A percentile compares a stretch with the other conserved stretches of the same genome.
Evolutionary conservation across 2,888 invertebrate genomes (phyloP).

Genomic region (Prosopocoilus inquinatus): DNA sequence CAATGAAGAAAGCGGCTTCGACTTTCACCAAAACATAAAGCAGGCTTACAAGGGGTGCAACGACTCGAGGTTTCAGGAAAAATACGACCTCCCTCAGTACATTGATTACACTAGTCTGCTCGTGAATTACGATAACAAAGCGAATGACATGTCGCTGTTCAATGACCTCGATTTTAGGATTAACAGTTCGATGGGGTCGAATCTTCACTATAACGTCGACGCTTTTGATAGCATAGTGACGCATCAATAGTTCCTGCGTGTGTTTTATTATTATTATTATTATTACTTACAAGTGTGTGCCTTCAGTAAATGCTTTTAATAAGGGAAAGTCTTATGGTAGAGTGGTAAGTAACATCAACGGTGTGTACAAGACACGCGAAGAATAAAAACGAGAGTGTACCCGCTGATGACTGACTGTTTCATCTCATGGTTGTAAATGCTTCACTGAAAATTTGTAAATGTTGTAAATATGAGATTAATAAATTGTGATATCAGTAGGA

Average conservation of each 20-base stretch:
- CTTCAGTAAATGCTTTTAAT: conserved; percentile 26
- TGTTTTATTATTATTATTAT: too few relatives aligned
- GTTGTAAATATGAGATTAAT: conserved; percentile 12
- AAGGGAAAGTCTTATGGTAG: background rate
- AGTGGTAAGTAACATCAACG: background rate
- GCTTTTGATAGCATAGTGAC: conserved; percentile 20
- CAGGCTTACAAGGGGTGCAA: conserved; percentile 19
- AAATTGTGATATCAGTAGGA: conserved; percentile 11
- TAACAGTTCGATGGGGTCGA: conserved; percentile 31
- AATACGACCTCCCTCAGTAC: conserved; percentile 38
- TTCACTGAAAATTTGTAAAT: background rate
- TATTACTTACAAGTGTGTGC: conserved; percentile 25
- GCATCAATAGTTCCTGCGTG: conserved; percentile 10
- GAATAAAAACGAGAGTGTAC: too few relatives aligned
- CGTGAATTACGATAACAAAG: conserved; percentile 41
- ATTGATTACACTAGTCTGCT: conserved; percentile 44
- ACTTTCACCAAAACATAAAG: conserved; percentile 11
- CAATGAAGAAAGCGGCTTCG: conserved; percentile 29
- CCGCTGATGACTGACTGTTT: too few relatives aligned
- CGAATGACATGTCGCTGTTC: conserved; percentile 35
- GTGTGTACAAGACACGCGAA: background rate
- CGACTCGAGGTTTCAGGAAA: conserved; percentile 16
- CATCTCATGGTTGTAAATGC: too few relatives aligned
- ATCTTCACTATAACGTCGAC: conserved; percentile 26
- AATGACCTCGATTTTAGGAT: conserved; percentile 48